Base-by-base conservation (phyloP, 1,140 invertebrate species). In the Zaprionus tsacasi region DNA sequence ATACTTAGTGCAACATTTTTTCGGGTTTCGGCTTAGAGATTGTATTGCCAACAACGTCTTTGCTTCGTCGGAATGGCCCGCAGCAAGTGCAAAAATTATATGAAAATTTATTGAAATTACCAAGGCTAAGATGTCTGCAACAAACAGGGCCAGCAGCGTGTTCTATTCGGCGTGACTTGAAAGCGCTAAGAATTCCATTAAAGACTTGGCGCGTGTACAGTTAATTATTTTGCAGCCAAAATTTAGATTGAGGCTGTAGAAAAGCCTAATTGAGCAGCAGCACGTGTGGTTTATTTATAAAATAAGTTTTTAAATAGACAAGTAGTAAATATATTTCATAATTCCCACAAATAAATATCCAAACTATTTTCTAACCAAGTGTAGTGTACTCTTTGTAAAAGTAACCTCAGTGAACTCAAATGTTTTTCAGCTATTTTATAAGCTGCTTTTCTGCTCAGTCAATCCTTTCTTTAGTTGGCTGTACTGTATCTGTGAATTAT, bases 1-100 rank as follows among this genome's bases (percentile, higher is more conserved):
- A 79, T 72, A 52, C 81, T 70, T 61, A 65, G 11, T 65, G 64
- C 64, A 66, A 38, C 30, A 70, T 70, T 68, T 77, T 66, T 66
- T 60, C 38, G 64, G 65, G 45, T 50, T 60, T 30, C 33, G 30
- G 67, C 27, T 30, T 55, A 10, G 33, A 55, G 36, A 65, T 65
- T 40, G 36, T 30, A 43, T 56, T 36, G 58, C 50, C 38, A 58
- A 6, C 15, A 6, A 3, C 15, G 10, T 17, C 25, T 21, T 13
- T 7, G 15, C 12, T 52, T 2, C 1, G 36, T 2, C 1, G 36
- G n/a, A 54, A 69, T 56, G 36, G 66, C 71, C 33, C 10, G 21
- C 38, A 61, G 58, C 52, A 58, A 70, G 11, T 61, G 38, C 54
- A 56, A 33, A 68, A 73, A 61, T 45, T 35, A 55, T 59, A 25